Base-by-base conservation (phyloP, 2,113 vertebrate species). In the Brachirus orientalis region DNA sequence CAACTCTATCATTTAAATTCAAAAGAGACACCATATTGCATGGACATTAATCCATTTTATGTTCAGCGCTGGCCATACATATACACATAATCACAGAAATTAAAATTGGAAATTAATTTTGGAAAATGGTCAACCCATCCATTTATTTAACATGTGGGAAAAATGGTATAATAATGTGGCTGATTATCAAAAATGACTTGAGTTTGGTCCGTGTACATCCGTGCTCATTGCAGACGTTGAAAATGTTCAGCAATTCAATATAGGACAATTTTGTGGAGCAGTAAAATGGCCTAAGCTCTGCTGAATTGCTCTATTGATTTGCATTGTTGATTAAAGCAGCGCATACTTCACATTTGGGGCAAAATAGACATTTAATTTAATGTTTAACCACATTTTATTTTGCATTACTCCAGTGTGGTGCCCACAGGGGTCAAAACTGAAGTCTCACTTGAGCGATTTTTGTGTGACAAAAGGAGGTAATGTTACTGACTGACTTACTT, bases 291-390 rank as follows among this genome's bases (percentile, higher is more conserved):
- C 12, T 45, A 10, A 16, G 28, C 22, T 14, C 8, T 16, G 36
- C 37, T 62, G 35, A 71, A 47, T 40, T 38, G 3, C 52, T 37
- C 54, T 8, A 9, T 44, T 10, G 20, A 61, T 17, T 46, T 47
- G 3, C 7, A 40, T 10, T 61, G 2, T 10, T 66, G n/a, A 17
- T 52, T 62, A 41, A 55, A 48, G 52, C 63, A 51, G 61, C 47
- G 43, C 50, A 40, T 41, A 66, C 36, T 16, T 40, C 28, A 64
- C 53, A n/a, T 10, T 35, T 14, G 51, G n/a, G 48, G 20, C 43
- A 51, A 18, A 59, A 48, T 61, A 20, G 44, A 78, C 19, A 52
- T n/a, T n/a, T 22, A 10, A 13, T 35, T 19, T 3, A 33, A 40
- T 19, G 8, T 43, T 44, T 37, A n/a, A 33, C 7, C 17, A 1